Conservation (phyloP, 2,888 invertebrate genomes). For the Acronicta psi region DNA sequence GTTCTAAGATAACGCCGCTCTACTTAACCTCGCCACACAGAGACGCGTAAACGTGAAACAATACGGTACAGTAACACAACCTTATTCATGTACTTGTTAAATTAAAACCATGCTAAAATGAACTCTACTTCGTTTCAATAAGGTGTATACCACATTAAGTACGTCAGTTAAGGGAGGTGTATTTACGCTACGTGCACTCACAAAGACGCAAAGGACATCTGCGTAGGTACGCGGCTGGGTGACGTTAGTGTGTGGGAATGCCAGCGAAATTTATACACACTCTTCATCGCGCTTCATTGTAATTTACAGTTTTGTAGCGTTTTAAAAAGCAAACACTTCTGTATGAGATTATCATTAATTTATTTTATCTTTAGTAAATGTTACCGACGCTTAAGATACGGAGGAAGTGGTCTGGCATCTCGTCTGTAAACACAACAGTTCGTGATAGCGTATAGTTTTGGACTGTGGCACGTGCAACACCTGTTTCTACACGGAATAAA, state of each 20-base stretch:
- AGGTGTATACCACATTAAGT: constrained; percentile 54
- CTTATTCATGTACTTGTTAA: constrained; percentile 69
- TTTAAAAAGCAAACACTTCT: constrained; percentile 79
- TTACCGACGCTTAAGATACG: constrained; percentile 51
- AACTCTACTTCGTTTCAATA: constrained; percentile 61
- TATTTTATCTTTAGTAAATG: constrained; percentile 68
- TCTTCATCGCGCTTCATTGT: constrained; percentile 81
- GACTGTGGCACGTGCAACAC: constrained; percentile 7
- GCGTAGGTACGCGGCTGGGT: constrained; percentile 66
- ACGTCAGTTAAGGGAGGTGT: constrained; percentile 60
- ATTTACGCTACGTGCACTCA: constrained; percentile 77
- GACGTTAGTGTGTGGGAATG: constrained; percentile 82
- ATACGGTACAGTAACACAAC: constrained; percentile 87
- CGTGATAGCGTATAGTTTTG: constrained; percentile 20
- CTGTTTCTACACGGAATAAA: constrained; percentile 15
- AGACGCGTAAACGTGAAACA: constrained; percentile 88
- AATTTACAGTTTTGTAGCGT: constrained; percentile 85
- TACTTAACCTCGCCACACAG: constrained; percentile 89
- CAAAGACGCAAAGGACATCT: constrained; percentile 69
- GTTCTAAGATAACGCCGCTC: constrained; percentile 88
- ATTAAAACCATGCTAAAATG: constrained; percentile 50
- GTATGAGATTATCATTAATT: constrained; percentile 77
- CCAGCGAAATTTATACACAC: constrained; percentile 86
- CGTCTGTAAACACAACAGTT: constrained; percentile 34
- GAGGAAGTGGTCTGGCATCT: constrained; percentile 34